These are phyloP conservation scores for Phaetusa simplex DNA, from an alignment of 2,113 vertebrate genomes.

Conservation along the genomic window DNA sequence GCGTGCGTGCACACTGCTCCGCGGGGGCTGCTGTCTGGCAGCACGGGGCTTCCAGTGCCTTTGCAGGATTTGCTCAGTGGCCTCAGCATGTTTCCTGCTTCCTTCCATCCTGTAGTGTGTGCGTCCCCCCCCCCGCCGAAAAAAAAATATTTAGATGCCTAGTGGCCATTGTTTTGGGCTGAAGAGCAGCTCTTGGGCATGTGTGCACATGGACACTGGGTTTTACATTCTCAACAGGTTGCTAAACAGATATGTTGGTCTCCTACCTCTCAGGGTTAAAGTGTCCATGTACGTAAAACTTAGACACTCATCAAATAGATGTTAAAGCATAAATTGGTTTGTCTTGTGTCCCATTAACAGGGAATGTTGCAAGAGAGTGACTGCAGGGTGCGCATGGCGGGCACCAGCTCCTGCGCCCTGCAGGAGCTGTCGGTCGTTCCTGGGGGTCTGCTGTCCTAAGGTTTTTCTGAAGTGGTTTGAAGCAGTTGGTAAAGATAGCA, in stretches of 20 bases:
- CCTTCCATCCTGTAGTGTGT: neutral
- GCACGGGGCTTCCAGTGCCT: neutral
- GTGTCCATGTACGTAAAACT: neutral
- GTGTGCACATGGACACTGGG: fast-evolving
- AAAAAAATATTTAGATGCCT: no score
- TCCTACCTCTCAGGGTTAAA: neutral
- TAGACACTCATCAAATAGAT: neutral
- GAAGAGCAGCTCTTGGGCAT: neutral
- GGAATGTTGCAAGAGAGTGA: neutral
- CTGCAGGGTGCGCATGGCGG: neutral
- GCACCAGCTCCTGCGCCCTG: no score
- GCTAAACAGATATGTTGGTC: fast-evolving
- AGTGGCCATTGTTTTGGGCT: neutral
- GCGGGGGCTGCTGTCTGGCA: neutral
- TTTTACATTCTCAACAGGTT: neutral
- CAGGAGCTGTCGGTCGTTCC: neutral
- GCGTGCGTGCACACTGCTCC: neutral
- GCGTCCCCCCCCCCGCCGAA: no score
- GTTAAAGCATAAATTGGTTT: neutral
- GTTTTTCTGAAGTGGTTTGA: neutral
- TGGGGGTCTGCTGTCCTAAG: no score
- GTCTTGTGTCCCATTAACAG: neutral
- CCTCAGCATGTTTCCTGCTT: neutral
- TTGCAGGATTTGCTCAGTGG: neutral
- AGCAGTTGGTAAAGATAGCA: neutral